Percentiles rank a stretch among this genome's conserved stretches.
These are phyloP conservation scores for Antechinus flavipes DNA, from an alignment of 2,113 vertebrate species.

Conservation along the genomic window DNA sequence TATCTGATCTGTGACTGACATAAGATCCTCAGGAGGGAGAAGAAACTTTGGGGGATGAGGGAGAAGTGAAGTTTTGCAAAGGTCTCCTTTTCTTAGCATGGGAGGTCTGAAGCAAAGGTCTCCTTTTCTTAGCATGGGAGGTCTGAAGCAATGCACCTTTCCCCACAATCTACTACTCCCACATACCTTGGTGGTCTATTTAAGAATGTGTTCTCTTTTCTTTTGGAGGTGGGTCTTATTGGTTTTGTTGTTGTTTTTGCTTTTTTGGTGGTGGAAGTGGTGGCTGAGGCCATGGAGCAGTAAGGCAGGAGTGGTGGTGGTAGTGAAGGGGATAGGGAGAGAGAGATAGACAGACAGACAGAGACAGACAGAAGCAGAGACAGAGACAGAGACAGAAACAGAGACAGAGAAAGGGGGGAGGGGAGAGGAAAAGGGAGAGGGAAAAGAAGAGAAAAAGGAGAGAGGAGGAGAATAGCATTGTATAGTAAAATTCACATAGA, in stretches of 20 bases:
- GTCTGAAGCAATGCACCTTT: neutral
- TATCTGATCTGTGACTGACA: neutral
- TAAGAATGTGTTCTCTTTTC: neutral
- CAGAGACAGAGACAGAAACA: neutral
- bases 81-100: neutral
- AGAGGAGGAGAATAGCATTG: too few relatives aligned
- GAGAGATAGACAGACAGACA: too few relatives aligned
- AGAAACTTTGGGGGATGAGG: neutral
- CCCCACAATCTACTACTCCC: neutral
- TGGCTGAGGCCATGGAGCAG: too few relatives aligned
- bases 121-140: neutral
- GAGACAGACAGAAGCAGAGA: too few relatives aligned
- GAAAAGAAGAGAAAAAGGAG: too few relatives aligned
- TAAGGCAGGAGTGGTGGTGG: too few relatives aligned
- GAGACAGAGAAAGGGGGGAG: neutral
- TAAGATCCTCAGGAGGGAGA: neutral
- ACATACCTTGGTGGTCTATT: neutral
- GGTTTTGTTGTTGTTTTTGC: neutral
- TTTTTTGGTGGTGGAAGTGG: neutral
- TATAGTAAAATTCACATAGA: neutral
- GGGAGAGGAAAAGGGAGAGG: too few relatives aligned
- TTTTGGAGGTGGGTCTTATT: neutral
- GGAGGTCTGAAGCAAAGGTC: neutral
- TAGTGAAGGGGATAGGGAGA: too few relatives aligned
- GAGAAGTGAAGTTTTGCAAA: neutral